phyloP scores from a whole-genome alignment of 2,888 invertebrate genomes.

The Tuberolachnus salignus region DNA sequence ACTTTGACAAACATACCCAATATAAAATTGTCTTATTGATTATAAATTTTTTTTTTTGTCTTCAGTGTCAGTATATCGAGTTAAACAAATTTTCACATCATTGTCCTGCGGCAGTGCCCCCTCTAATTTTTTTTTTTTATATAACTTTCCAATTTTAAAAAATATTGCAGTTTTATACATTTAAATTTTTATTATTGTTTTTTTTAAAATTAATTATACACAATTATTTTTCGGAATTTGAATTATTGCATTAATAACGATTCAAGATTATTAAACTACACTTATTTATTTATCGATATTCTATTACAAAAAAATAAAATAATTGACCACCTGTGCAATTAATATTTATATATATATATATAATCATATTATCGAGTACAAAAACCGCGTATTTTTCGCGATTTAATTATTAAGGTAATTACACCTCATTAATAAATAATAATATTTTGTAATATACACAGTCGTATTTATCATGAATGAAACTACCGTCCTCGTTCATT shows the following conservation, averaged over 20 bases:
- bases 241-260: neutral
- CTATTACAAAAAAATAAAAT: neutral
- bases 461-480: neutral
- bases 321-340: neutral
- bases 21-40: neutral
- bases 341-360: conserved; percentile 27
- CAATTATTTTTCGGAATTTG: conserved; percentile 24
- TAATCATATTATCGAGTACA: conserved; percentile 6
- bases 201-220: conserved; percentile 30
- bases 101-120: neutral
- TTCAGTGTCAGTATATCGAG: neutral
- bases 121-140: neutral
- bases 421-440: conserved; percentile 1
- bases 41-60: neutral
- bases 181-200: conserved; percentile 16
- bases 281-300: neutral
- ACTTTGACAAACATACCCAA: neutral
- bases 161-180: conserved; percentile 54
- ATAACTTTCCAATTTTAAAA: conserved; percentile 41
- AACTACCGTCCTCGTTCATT: neutral
- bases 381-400: neutral
- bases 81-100: neutral
- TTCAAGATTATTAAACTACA: conserved; percentile 3
- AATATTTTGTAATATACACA: neutral
- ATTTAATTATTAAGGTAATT: conserved; percentile 7